Evolutionary conservation across 2,113 vertebrate genomes (phyloP).

Genomic region (Passer domesticus): DNA sequence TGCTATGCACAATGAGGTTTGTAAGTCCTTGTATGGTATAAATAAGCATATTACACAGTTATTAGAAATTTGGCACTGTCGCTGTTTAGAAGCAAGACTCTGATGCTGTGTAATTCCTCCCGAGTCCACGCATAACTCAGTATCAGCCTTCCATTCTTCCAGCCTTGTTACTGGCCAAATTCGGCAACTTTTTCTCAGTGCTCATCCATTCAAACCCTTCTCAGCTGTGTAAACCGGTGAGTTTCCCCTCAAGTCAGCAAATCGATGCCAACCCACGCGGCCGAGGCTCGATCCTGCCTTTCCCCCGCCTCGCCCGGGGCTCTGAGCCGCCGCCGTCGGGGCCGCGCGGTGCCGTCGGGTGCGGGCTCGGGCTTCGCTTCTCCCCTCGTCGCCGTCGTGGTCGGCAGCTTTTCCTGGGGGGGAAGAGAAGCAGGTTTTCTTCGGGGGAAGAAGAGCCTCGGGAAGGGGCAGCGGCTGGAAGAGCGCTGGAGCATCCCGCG

Average conservation of each 20-base stretch:
- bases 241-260: background rate
- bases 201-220: conserved; percentile 7
- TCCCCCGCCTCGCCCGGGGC: background rate
- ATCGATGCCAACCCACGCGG: background rate
- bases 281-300: background rate
- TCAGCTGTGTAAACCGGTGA: conserved; percentile 22
- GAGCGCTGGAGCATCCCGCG: background rate
- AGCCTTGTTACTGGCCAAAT: conserved; percentile 8
- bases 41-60: conserved; percentile 61
- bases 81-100: conserved; percentile 5
- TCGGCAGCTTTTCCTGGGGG: background rate
- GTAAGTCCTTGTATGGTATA: conserved; percentile 68
- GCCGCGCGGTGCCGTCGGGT: background rate
- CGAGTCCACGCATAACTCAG: background rate
- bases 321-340: background rate
- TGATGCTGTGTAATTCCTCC: conserved; percentile 19
- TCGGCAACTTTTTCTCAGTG: conserved; percentile 13
- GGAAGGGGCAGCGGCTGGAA: background rate
- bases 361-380: background rate
- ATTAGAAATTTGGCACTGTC: conserved; percentile 51
- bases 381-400: background rate
- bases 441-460: background rate
- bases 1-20: conserved; percentile 60
- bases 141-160: background rate
- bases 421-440: background rate